These are phyloP conservation scores for Oreohelix idahoensis DNA, from an alignment of 1,140 invertebrate species.

Conservation along the genomic window DNA sequence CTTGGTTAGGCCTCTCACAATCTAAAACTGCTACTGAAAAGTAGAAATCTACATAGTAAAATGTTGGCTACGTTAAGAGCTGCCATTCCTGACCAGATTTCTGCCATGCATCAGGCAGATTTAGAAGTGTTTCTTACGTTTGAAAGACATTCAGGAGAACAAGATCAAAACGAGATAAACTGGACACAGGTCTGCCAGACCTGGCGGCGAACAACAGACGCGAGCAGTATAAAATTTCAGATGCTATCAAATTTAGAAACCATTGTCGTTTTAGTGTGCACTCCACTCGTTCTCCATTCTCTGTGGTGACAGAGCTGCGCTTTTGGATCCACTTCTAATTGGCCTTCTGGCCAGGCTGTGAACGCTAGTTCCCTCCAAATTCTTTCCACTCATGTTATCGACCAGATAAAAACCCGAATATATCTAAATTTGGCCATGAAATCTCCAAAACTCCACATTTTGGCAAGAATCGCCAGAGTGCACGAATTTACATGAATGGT, in stretches of 20 bases:
- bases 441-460: background rate
- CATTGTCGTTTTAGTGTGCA: background rate
- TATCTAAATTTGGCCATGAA: background rate
- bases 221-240: background rate
- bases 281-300: background rate
- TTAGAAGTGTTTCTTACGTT: too few species aligned
- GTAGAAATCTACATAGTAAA: too few species aligned
- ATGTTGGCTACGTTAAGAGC: too few species aligned
- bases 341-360: background rate
- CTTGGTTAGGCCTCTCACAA: too few species aligned
- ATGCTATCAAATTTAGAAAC: background rate
- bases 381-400: background rate
- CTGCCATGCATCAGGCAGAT: too few species aligned
- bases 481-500: background rate
- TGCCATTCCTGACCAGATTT: too few species aligned
- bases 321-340: background rate
- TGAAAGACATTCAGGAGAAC: background rate
- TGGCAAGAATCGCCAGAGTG: background rate
- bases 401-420: background rate
- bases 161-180: background rate
- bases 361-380: background rate
- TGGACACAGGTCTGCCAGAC: background rate
- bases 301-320: background rate
- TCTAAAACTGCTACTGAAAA: too few species aligned
- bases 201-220: background rate